Percentiles rank a stretch among this genome's conserved stretches.
Conservation (phyloP, 2,888 invertebrate species). For the Pachydiplax longipennis region DNA sequence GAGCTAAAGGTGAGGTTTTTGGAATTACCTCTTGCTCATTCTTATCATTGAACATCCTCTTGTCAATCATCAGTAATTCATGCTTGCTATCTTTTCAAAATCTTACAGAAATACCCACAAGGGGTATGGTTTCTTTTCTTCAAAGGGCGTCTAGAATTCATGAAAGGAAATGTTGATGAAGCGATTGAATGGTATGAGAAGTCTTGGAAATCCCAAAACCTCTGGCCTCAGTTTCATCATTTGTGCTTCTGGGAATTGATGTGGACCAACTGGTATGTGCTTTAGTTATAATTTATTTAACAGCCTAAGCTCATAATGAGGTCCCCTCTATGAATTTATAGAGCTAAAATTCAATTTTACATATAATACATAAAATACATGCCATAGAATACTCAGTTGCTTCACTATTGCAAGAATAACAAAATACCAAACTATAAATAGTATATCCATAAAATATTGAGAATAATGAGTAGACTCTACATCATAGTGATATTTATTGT, state of each 20-base stretch:
- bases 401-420: too few relatives aligned
- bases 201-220: conserved; percentile 81
- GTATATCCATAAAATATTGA: too few relatives aligned
- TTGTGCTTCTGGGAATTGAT: conserved; percentile 93
- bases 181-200: conserved; percentile 79
- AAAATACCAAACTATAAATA: too few relatives aligned
- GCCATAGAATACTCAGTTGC: too few relatives aligned
- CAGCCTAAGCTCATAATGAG: background rate
- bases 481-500: too few relatives aligned
- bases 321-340: too few relatives aligned
- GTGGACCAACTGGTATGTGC: conserved; percentile 81
- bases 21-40: background rate
- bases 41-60: background rate
- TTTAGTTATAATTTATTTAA: background rate
- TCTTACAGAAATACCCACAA: conserved; percentile 71
- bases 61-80: background rate
- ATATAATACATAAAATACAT: too few relatives aligned
- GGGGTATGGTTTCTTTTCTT: conserved; percentile 94
- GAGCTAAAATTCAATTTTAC: too few relatives aligned
- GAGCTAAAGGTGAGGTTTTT: conserved; percentile 68
- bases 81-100: background rate
- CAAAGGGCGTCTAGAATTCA: conserved; percentile 83
- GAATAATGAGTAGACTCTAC: too few relatives aligned
- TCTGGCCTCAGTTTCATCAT: conserved; percentile 93
- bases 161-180: conserved; percentile 76